Evolutionary conservation across 1,140 invertebrate genomes (phyloP).

Genomic region (Euwallacea similis): DNA sequence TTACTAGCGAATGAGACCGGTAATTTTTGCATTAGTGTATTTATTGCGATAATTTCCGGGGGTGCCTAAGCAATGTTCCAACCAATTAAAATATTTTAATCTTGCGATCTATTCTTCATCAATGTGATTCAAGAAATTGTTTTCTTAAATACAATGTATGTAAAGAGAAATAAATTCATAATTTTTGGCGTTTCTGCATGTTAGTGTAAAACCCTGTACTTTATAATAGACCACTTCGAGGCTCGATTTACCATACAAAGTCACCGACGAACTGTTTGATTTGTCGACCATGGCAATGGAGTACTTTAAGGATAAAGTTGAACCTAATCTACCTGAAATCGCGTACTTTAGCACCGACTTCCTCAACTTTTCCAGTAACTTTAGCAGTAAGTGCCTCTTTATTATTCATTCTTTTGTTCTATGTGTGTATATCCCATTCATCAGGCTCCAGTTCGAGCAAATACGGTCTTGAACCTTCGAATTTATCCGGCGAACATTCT

Average conservation of each 20-base stretch:
- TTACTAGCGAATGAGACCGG: too few relatives aligned
- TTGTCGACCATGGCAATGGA: slow-evolving; percentile 92
- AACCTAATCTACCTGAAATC: slow-evolving; percentile 82
- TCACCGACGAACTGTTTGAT: slow-evolving; percentile 90
- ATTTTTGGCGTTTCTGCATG: too few relatives aligned
- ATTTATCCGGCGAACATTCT: slow-evolving; percentile 28
- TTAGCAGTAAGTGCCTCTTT: slow-evolving; percentile 34
- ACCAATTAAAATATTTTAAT: too few relatives aligned
- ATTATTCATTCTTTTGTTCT: slow-evolving; percentile 9
- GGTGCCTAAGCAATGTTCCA: too few relatives aligned
- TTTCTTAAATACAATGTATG: too few relatives aligned
- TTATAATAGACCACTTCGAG: slow-evolving; percentile 63
- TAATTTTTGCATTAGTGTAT: too few relatives aligned
- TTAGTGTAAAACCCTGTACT: too few relatives aligned
- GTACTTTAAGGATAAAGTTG: slow-evolving; percentile 88
- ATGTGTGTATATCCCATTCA: background rate
- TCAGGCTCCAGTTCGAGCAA: slow-evolving; percentile 65
- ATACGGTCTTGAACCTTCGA: slow-evolving; percentile 52
- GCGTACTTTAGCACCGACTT: slow-evolving; percentile 84
- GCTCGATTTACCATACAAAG: slow-evolving; percentile 79
- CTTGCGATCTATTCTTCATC: too few relatives aligned
- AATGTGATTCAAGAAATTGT: too few relatives aligned
- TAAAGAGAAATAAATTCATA: too few relatives aligned
- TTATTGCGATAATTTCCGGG: too few relatives aligned
- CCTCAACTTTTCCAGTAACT: slow-evolving; percentile 69